phyloP scores from a whole-genome alignment of 2,113 vertebrate species.

The Barbus barbus region DNA sequence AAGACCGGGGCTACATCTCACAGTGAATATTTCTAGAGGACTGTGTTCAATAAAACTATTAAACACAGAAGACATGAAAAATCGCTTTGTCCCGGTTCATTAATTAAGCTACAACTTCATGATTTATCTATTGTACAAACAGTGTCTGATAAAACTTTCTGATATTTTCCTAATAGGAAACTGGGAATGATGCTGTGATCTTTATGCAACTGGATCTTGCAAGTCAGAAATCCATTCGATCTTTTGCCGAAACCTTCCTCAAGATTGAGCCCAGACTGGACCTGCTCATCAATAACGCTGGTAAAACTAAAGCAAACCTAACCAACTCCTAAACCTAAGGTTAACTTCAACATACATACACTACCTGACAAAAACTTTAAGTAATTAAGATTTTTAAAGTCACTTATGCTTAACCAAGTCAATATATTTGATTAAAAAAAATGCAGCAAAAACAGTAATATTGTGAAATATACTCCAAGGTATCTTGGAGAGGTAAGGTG shows the following conservation, averaged over 20 bases:
- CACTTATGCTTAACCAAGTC: too few relatives aligned
- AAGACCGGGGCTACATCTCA: too few relatives aligned
- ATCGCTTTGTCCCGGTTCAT: too few relatives aligned
- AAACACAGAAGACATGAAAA: too few relatives aligned
- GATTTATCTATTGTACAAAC: background rate
- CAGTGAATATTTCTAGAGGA: too few relatives aligned
- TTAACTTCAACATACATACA: background rate
- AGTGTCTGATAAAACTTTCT: background rate
- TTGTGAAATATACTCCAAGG: too few relatives aligned
- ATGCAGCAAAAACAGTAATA: too few relatives aligned
- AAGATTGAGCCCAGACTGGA: constrained; percentile 19
- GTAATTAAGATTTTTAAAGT: background rate
- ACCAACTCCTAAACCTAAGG: background rate
- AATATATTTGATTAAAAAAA: too few relatives aligned
- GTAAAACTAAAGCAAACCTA: background rate
- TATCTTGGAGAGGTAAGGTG: too few relatives aligned
- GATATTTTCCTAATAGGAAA: background rate
- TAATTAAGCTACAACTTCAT: background rate
- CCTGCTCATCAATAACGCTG: constrained; percentile 33
- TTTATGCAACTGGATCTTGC: constrained; percentile 38
- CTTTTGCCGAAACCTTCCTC: constrained; percentile 28
- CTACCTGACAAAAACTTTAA: background rate
- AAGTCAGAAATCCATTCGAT: constrained; percentile 2
- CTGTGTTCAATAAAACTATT: too few relatives aligned
- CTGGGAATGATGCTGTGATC: constrained; percentile 10